Evolutionary conservation across 1,140 invertebrate genomes (phyloP).

Genomic region (Dysdera silvatica): DNA sequence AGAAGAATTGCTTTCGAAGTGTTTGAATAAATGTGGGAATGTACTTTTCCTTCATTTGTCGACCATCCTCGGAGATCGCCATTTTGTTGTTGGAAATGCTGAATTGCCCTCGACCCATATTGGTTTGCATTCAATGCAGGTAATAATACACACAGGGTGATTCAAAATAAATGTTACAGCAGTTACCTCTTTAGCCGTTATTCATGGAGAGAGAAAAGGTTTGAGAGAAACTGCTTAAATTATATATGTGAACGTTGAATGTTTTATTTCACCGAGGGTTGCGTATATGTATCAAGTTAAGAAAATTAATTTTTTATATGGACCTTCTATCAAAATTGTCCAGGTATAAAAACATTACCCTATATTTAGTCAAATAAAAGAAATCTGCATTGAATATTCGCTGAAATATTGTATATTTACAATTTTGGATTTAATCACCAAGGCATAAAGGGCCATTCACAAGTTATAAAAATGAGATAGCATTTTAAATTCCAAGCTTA

Average conservation of each 20-base stretch:
- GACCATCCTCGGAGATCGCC: slow-evolving; percentile 5
- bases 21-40: slow-evolving; percentile 13
- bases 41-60: slow-evolving; percentile 21
- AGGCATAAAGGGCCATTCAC: too few species aligned
- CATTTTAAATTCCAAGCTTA: too few species aligned
- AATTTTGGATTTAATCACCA: too few species aligned
- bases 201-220: background rate
- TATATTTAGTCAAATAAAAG: too few species aligned
- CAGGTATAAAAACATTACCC: too few species aligned
- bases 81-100: slow-evolving; percentile 25
- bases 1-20: slow-evolving; percentile 10
- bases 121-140: slow-evolving; percentile 27
- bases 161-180: too few species aligned
- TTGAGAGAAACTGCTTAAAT: background rate
- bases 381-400: too few species aligned
- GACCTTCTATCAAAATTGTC: too few species aligned
- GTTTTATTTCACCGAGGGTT: background rate
- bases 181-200: background rate
- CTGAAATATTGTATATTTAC: too few species aligned
- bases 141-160: background rate
- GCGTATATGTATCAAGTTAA: too few species aligned
- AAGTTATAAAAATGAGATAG: too few species aligned
- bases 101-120: slow-evolving; percentile 22
- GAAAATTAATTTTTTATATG: too few species aligned
- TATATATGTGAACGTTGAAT: background rate